Base-by-base conservation (phyloP, 2,888 invertebrate species). In the Tetragnatha montana region DNA sequence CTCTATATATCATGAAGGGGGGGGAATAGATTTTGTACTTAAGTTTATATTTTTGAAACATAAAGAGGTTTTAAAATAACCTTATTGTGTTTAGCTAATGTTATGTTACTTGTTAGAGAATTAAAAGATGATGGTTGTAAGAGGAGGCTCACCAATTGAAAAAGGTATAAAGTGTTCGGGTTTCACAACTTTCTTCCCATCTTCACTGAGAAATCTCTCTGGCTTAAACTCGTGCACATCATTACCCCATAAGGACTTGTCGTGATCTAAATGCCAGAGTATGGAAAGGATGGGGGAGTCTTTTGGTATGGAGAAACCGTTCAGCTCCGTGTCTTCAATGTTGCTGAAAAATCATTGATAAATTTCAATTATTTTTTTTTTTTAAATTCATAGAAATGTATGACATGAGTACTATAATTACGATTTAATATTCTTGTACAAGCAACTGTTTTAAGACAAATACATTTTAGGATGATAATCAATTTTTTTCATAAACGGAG, bases 101-200 rank as follows among this genome's bases (percentile, higher is more conserved):
- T 17, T 69, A n/a, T n/a, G 17, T 69, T 14, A n/a, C 6, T 17
- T 69, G 1, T 17, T 69, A n/a, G n/a, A 1, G n/a, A 19, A 76
- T 49, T n/a, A 21, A 7, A n/a, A 76, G 8, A 14, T 6, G 14
- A 76, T 49, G 4, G n/a, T 0, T 35, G n/a, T n/a, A 35, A 35
- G 35, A 35, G n/a, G n/a, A n/a, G n/a, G 4, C 81, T 50, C 21
- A 78, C 92, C 92, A 10, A 91, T 74, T 14, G 88, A 91, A 87
- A 92, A 92, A 17, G 92, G 92, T 69, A 92, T 91, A 76, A 89
- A 89, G n/a, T 91, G 87, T 21, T 91, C 90, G 6, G 84, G 89
- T 51, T 89, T 89, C 8, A 76, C 17, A 49, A 90, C 21, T 60
- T 70, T 79, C n/a, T 76, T 86, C 17, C 86, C 86, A 71, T 91